Evolutionary conservation across 2,888 invertebrate genomes (phyloP).

Genomic region (Ectobius pallidus): DNA sequence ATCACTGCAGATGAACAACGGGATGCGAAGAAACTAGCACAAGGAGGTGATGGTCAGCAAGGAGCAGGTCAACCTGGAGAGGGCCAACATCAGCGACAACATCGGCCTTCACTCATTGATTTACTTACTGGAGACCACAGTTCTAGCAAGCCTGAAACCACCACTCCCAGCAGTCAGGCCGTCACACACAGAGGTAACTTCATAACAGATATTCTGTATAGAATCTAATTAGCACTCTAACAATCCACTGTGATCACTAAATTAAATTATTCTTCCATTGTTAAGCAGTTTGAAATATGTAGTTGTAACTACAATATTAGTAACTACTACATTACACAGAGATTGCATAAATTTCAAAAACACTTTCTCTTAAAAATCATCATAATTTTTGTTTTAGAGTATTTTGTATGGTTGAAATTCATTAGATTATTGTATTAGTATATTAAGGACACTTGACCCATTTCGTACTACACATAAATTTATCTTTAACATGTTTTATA

Average conservation of each 20-base stretch:
- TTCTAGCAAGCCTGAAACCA: conserved; percentile 50
- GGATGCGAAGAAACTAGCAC: conserved; percentile 37
- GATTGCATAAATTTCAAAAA: neutral
- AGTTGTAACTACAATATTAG: too few species aligned
- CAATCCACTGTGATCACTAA: too few species aligned
- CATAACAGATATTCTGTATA: too few species aligned
- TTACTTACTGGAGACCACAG: conserved; percentile 64
- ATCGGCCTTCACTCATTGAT: conserved; percentile 72
- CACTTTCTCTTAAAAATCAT: neutral
- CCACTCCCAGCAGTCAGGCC: conserved; percentile 53
- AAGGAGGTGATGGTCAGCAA: conserved; percentile 36
- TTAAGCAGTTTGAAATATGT: too few species aligned
- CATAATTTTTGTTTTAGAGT: too few species aligned
- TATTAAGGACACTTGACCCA: too few species aligned
- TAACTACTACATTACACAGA: too few species aligned
- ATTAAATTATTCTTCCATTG: too few species aligned
- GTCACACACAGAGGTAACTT: conserved; percentile 52
- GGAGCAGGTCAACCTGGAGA: neutral
- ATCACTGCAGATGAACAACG: conserved; percentile 46
- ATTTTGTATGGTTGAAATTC: neutral
- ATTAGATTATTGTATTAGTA: neutral
- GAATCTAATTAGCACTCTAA: too few species aligned
- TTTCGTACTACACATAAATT: too few species aligned
- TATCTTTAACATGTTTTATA: too few species aligned
- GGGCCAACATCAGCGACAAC: conserved; percentile 50